phyloP scores from a whole-genome alignment of 2,888 invertebrate genomes.

The Euzophera pinguis region DNA sequence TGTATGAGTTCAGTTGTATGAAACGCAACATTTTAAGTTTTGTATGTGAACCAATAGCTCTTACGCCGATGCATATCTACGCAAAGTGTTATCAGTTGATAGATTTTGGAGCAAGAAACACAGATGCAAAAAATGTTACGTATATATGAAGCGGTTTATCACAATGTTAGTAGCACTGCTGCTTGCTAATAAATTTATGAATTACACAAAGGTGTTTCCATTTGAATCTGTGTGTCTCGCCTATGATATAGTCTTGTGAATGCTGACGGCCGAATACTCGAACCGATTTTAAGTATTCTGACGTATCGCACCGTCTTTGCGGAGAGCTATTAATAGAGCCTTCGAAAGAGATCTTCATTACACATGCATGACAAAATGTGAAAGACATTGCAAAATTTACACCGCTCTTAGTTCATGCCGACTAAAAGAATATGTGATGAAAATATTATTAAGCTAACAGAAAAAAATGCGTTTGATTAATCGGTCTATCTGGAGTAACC shows the following conservation, averaged over 20 bases:
- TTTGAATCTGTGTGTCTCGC: neutral
- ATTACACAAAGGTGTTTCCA: neutral
- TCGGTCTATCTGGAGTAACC: no score
- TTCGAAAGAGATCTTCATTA: no score
- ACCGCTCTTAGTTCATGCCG: no score
- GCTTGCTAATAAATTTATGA: neutral
- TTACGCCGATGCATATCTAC: neutral
- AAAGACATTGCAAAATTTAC: no score
- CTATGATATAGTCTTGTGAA: neutral
- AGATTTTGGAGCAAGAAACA: neutral
- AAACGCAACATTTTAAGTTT: neutral
- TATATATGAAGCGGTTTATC: neutral
- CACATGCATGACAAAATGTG: no score
- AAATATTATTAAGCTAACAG: no score
- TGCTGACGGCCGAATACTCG: neutral
- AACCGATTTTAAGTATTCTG: neutral
- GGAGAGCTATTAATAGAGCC: no score
- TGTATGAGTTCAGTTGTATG: conserved; percentile 22
- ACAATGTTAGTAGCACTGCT: neutral
- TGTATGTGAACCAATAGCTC: neutral
- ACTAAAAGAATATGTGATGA: no score
- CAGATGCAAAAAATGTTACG: neutral
- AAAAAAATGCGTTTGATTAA: no score
- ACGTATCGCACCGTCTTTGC: no score
- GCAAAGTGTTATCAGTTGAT: neutral